Evolutionary conservation across 2,113 vertebrate species (phyloP), one percentile per base, ranked within the genome.

Genomic region (Nesoenas mayeri): DNA sequence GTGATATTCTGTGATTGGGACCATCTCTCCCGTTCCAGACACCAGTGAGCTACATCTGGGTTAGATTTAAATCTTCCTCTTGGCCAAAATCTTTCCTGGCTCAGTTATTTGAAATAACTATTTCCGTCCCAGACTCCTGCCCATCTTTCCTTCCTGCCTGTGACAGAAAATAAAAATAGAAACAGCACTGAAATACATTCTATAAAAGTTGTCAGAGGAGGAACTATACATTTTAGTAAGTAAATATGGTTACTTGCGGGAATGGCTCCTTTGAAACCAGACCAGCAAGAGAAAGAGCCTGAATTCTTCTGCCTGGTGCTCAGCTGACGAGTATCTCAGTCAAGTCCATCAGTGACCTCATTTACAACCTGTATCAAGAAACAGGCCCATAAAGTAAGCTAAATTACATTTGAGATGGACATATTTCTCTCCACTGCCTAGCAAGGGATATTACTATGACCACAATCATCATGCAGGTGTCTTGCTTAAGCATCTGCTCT

Each of bases 1-100:
- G 97, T 97, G 97, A 96, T 93, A 95, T 62, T 67, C 69, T 57
- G 3, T 92, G 80, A 94, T 73, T 74, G 78, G 91, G 90, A 93
- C 67, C 93, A 89, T 85, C 92, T 92, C 88, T 91, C 71, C 42
- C 3, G 1, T 93, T 95, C 92, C 80, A 34, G 36, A 96, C 93
- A 96, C 79, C 62, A 91, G 66, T 65, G 71, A 91, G 62, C 67
- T 82, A 93, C 97, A 97, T 97, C 96, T 97, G 97, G 95, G 64
- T 94, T 82, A 38, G 84, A 97, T 98, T 97, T 97, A 79, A 95
- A 93, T 94, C 90, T 84, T 95, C 91, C 93, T 91, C 85, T 69
- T 96, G 96, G 91, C 91, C 93, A 97, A 93, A 97, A 73, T 91
- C 91, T 89, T 95, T 88, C 92, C 95, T 88, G 82, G 95, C 57